Evolutionary conservation across 2,797 vertebrate genomes (phyloP), one percentile per base, ranked within the genome.

Genomic region (Arctocebus calabarensis): DNA sequence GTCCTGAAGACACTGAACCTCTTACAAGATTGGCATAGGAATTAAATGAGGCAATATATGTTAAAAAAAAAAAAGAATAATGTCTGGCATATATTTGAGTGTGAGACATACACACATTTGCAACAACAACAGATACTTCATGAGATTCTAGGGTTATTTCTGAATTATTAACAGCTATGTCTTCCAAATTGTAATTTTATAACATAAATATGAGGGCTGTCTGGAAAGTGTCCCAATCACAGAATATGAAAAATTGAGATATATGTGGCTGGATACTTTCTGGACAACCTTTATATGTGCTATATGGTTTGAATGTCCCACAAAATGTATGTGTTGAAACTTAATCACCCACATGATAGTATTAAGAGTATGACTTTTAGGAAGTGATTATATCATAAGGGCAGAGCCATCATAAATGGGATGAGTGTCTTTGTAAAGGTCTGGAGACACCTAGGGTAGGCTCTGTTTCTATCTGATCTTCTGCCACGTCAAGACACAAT

Each of bases 111-210:
- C 13, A 59, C 14, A 62, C 32, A 3, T 20, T 45, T 4, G 70
- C 2, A 92, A 27, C 37, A 92, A 27, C 37, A 71, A 22, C 23
- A 93, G 16, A 77, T 19, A 70, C 9, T 87, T 12, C 32, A 11
- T 40, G 17, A 34, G 45, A 73, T 29, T 61, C 14, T 23, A 11
- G 10, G 84, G 73, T 62, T 17, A 55, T 88, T 66, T 94, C 29
- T 88, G 19, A 86, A 34, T 79, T 93, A 88, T 77, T 81, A 77
- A 84, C 34, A 59, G 16, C 92, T 32, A 64, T 25, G 20, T 84
- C 48, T 93, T 48, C 37, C 14, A 84, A 78, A 74, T 93, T 32
- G 37, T 84, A 90, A 94, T 45, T 81, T 83, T 94, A 25, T 40
- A 68, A 90, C 4, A n/a, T 68, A 85, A 82, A 48, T n/a, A 45